Evolutionary conservation across 2,888 invertebrate species (phyloP).

Genomic region (Caenorhabditis auriculariae): DNA sequence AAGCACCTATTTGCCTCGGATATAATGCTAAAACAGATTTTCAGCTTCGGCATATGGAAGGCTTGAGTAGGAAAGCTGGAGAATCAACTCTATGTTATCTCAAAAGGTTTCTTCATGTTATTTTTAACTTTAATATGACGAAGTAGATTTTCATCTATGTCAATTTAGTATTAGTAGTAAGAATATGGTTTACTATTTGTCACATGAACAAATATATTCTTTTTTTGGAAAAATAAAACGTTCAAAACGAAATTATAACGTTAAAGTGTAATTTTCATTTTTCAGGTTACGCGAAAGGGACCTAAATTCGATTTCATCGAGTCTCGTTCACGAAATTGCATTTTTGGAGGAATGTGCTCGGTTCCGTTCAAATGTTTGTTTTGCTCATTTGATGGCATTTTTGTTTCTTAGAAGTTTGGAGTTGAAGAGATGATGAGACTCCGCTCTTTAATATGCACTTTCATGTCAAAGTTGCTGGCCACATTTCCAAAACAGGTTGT

Average conservation of each 20-base stretch:
- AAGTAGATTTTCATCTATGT: no score
- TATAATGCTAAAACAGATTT: constrained; percentile 39
- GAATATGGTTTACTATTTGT: background rate
- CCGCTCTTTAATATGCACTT: no score
- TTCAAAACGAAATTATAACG: background rate
- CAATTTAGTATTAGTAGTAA: background rate
- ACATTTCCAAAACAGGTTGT: no score
- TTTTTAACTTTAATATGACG: background rate
- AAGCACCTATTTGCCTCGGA: no score
- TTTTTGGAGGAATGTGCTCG: no score
- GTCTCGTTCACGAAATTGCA: no score
- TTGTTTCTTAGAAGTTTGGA: constrained; percentile 26
- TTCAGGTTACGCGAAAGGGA: no score
- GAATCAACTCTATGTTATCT: constrained; percentile 52
- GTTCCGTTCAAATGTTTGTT: background rate
- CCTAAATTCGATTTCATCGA: no score
- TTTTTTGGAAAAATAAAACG: background rate
- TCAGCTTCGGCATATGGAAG: constrained; percentile 45
- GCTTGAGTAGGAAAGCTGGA: constrained; percentile 42
- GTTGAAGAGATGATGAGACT: constrained; percentile 39
- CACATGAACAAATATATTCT: background rate
- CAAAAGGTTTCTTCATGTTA: constrained; percentile 12
- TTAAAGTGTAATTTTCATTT: no score
- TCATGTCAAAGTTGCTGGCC: no score
- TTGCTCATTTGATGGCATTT: background rate